Base-by-base conservation (phyloP, 2,797 vertebrate species). In the Melanitta fusca region DNA sequence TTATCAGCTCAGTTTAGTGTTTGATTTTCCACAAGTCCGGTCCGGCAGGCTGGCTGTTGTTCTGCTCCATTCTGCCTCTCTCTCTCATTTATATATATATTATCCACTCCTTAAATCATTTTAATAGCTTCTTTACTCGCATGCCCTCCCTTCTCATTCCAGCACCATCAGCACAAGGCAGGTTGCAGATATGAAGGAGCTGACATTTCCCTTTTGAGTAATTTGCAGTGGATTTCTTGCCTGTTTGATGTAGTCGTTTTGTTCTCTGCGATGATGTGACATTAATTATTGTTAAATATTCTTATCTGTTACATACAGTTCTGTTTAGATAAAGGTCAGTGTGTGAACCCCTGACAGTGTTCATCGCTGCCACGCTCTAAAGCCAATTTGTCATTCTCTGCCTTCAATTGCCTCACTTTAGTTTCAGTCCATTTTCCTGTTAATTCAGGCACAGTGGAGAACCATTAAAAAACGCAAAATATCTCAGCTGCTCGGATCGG, bases 231-330 rank as follows among this genome's bases (percentile, higher is more conserved):
- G 75, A 94, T 95, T 96, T 91, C 93, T 96, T 89, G 82, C 87
- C 85, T 17, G 45, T 57, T 96, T 82, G 80, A 95, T 90, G 80
- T 77, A 95, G 88, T 88, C 89, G 34, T 88, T 95, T 94, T 95
- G 93, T 93, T 88, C 93, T 56, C 77, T 0, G 43, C 7, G 2
- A 96, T 93, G 95, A 97, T 96, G 95, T 97, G 97, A 98, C 96
- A 95, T 97, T 97, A 98, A 97, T 98, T 96, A 97, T 96, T 97
- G 97, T 97, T 97, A 98, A 98, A 97, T 98, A 98, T 98, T 97
- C 97, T 97, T 97, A 97, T 97, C 97, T 97, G 91, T 96, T 96
- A 92, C 96, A 85, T 60, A 95, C 96, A 97, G 97, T 91, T 96
- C 97, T 97, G 91, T 91, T 95, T 94, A 96, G 94, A 95, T 92